These are phyloP conservation scores for Kobus ellipsiprymnus DNA, from an alignment of 2,113 vertebrate species.

Conservation along the genomic window DNA sequence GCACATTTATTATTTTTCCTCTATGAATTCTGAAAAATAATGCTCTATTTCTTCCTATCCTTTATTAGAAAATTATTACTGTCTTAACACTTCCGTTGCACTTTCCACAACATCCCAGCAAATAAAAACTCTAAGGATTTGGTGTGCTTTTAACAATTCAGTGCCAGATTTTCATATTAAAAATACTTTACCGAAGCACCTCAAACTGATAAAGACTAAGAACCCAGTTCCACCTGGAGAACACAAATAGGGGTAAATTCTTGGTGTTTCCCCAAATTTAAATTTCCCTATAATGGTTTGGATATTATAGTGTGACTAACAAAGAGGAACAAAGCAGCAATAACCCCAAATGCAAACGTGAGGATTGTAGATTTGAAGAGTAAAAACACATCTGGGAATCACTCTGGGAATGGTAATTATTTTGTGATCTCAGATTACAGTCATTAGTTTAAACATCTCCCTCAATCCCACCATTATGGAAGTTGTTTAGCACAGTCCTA, in stretches of 20 bases:
- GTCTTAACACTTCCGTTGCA: not conserved
- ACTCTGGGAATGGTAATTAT: not conserved
- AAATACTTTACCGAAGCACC: not conserved
- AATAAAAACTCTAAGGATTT: not conserved
- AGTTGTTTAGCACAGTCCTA: not conserved
- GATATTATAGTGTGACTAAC: not conserved
- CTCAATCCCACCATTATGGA: not conserved
- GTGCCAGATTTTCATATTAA: not conserved
- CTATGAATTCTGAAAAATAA: not conserved
- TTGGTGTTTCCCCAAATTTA: not conserved
- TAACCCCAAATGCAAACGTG: not conserved
- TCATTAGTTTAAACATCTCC: not conserved
- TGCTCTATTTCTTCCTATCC: not conserved
- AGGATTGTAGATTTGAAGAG: not conserved
- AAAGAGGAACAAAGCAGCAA: not conserved
- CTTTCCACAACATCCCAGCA: not conserved
- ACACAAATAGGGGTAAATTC: not conserved
- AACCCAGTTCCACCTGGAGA: not conserved
- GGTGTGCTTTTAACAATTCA: not conserved
- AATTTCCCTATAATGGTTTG: not conserved
- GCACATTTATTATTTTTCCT: not conserved
- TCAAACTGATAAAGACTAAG: not conserved
- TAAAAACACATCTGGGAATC: not conserved
- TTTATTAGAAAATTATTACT: not conserved
- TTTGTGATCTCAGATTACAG: conserved; percentile 19